Evolutionary conservation across 2,888 invertebrate genomes (phyloP).

Genomic region (Clostera curtula): DNA sequence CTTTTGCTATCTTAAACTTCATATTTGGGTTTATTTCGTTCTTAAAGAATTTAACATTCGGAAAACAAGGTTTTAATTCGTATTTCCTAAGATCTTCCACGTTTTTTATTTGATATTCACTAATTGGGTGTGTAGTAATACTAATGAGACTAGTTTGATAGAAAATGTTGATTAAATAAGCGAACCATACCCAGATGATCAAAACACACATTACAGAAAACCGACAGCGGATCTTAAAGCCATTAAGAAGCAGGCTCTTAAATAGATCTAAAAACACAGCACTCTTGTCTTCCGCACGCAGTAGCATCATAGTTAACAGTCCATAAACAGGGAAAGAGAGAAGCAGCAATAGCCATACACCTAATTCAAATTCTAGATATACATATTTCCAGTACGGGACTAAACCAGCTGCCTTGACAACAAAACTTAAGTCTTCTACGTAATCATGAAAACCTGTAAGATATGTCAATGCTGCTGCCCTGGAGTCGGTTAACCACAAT

Average conservation of each 20-base stretch:
- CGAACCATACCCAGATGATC: slow-evolving; percentile 28
- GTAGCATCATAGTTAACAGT: slow-evolving; percentile 16
- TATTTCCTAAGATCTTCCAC: slow-evolving; percentile 22
- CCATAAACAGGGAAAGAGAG: slow-evolving; percentile 24
- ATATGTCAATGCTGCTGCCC: slow-evolving; percentile 27
- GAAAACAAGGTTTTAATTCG: slow-evolving; percentile 28
- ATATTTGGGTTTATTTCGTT: slow-evolving; percentile 1
- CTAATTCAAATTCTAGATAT: slow-evolving; percentile 31
- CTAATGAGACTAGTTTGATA: slow-evolving; percentile 33
- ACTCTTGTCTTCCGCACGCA: slow-evolving; percentile 22
- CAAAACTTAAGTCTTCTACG: slow-evolving; percentile 30
- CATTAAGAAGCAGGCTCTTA: slow-evolving; percentile 29
- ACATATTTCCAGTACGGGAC: slow-evolving; percentile 30
- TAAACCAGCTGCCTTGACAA: slow-evolving; percentile 29
- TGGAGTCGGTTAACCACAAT: slow-evolving; percentile 18
- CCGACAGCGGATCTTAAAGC: slow-evolving; percentile 18
- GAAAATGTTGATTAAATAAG: slow-evolving; percentile 26
- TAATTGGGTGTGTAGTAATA: slow-evolving; percentile 23
- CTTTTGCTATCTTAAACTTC: not conserved
- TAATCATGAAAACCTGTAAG: slow-evolving; percentile 28
- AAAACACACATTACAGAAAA: slow-evolving; percentile 19
- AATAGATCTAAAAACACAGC: slow-evolving; percentile 27
- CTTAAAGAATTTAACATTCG: slow-evolving; percentile 16
- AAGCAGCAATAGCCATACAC: slow-evolving; percentile 32
- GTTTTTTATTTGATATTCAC: slow-evolving; percentile 29